phyloP scores from a whole-genome alignment of 2,113 vertebrate species.

The Poicephalus gulielmi region DNA sequence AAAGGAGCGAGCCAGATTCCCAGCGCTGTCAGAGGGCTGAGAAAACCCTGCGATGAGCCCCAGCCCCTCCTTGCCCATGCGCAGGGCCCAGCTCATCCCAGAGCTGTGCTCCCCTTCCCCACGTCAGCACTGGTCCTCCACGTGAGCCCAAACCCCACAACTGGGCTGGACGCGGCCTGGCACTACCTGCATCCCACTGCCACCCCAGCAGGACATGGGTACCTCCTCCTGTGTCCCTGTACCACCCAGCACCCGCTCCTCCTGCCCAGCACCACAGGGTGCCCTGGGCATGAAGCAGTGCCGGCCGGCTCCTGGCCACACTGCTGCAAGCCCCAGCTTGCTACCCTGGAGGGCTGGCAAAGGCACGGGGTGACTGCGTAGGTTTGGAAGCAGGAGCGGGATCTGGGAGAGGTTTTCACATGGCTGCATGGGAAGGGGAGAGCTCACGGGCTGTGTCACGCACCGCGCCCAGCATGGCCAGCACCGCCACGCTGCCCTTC shows the following conservation, averaged over 20 bases:
- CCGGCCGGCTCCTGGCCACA: neutral
- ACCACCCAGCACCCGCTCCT: rapidly evolving
- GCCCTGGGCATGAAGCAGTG: neutral
- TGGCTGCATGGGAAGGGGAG: neutral
- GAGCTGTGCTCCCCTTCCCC: neutral
- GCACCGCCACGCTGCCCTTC: neutral
- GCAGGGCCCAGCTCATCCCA: rapidly evolving
- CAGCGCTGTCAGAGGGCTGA: slow-evolving; percentile 18
- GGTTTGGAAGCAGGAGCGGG: neutral
- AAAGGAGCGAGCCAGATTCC: slow-evolving; percentile 64
- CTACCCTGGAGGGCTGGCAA: neutral
- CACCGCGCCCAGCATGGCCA: neutral
- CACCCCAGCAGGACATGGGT: rapidly evolving
- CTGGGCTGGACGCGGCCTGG: rapidly evolving
- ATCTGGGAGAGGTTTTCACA: slow-evolving; percentile 14
- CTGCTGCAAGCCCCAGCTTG: slow-evolving; percentile 14
- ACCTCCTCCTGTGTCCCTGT: rapidly evolving
- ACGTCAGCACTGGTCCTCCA: neutral
- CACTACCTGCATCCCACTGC: neutral
- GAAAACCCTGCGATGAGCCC: slow-evolving; percentile 20
- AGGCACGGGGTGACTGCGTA: rapidly evolving
- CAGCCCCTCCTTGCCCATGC: neutral
- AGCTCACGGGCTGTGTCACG: neutral
- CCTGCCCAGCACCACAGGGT: rapidly evolving
- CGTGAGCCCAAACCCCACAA: neutral